phyloP scores from a whole-genome alignment of 2,113 vertebrate species.

The Calyptommatus sinebrachiatus region DNA sequence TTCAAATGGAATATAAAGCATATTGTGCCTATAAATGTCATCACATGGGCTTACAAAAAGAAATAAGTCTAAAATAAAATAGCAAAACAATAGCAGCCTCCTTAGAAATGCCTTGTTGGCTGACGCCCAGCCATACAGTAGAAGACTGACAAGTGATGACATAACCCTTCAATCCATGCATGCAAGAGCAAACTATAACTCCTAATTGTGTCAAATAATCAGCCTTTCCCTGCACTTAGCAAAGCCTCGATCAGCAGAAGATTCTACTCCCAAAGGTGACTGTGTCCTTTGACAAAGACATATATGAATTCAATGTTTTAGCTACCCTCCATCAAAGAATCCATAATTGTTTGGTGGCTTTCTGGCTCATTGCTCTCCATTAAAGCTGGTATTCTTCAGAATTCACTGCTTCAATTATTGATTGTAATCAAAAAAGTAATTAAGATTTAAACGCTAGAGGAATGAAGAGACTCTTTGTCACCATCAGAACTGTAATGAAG shows the following conservation, averaged over 20 bases:
- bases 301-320: neutral
- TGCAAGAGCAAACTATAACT: neutral
- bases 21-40: neutral
- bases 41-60: neutral
- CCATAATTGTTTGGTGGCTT: neutral
- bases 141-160: neutral
- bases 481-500: neutral
- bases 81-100: neutral
- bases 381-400: neutral
- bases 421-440: neutral
- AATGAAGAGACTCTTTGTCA: neutral
- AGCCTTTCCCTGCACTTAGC: neutral
- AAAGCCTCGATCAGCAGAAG: neutral
- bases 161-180: neutral
- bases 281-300: neutral
- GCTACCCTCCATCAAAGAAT: neutral
- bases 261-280: neutral
- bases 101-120: neutral
- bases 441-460: neutral
- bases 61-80: neutral
- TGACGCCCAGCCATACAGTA: neutral
- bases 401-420: neutral
- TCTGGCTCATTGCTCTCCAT: neutral
- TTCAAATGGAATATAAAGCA: neutral
- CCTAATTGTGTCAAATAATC: neutral